A percentile compares a stretch with the other conserved stretches of the same genome.
phyloP scores from a whole-genome alignment of 2,113 vertebrate genomes.

The Callorhinus ursinus region DNA sequence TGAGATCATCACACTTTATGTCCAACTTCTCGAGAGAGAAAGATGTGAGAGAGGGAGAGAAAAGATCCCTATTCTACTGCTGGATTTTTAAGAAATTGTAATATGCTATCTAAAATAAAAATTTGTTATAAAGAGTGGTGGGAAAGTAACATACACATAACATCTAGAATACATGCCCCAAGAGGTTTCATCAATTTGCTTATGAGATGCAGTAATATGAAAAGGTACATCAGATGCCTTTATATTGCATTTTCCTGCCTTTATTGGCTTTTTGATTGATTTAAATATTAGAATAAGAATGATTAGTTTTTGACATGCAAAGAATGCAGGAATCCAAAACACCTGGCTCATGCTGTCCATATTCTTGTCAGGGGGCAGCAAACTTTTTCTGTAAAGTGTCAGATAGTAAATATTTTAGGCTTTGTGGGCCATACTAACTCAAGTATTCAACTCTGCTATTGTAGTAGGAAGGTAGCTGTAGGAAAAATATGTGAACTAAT shows the following conservation, averaged over 20 bases:
- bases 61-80: background rate
- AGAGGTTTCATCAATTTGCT: background rate
- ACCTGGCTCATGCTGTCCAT: background rate
- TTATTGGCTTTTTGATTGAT: background rate
- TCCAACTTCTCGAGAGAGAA: background rate
- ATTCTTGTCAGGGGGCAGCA: background rate
- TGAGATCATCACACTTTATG: background rate
- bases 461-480: background rate
- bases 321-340: background rate
- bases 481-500: background rate
- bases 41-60: background rate
- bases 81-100: background rate
- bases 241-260: background rate
- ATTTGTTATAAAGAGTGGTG: background rate
- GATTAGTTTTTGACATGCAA: background rate
- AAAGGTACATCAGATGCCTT: background rate
- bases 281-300: slow-evolving; percentile 8
- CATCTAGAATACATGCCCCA: background rate
- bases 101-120: background rate
- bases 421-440: background rate
- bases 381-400: background rate
- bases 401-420: background rate
- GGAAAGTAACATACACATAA: background rate
- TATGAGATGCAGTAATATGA: background rate
- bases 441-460: background rate